Base-by-base conservation (phyloP, 2,797 vertebrate genomes). In the Lepilemur septentrionalis region DNA sequence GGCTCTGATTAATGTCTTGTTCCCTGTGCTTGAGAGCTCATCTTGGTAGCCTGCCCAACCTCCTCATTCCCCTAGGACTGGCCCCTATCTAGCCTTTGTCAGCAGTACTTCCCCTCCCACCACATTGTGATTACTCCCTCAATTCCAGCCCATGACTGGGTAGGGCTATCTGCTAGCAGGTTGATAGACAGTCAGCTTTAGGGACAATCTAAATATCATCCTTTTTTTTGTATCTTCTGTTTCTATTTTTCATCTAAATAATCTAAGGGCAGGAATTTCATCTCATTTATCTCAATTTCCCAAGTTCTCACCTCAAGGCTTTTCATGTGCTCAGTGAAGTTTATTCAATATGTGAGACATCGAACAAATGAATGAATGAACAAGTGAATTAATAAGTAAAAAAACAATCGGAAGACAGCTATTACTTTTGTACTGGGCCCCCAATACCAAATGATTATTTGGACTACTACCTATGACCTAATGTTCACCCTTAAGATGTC, bases 1-100 rank as follows among this genome's bases (percentile, higher is more conserved):
- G 96, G 80, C 61, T 97, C 93, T 92, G 72, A 94, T 91, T 94
- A 97, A 46, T 94, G 55, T 75, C 78, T 94, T 94, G 41, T 82
- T 97, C 76, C 83, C 87, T 90, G 30, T 94, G 87, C 59, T 96
- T 86, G 61, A 94, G 73, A 94, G 41, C 61, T 94, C 95, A 91
- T 78, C 52, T 95, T 97, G 80, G 90, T 87, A 93, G 46, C 43
- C 46, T 94, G 80, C 35, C 83, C 80, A 67, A 57, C 6, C 72
- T 84, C 59, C 73, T 95, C 48, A 72, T 95, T 89, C 46, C 79
- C 67, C 20, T 79, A 93, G 23, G 84, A 80, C 65, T 93, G 83
- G n/a, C 15, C 61, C 59, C 38, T 65, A 13, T 82, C 75, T 94
- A 92, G 67, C 93, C 84, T 96, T 95, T 93, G 14, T 96, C 59